A percentile compares a stretch with the other conserved stretches of the same genome.
Evolutionary conservation across 2,113 vertebrate genomes (phyloP).

Genomic region (Lichenostomus cassidix): DNA sequence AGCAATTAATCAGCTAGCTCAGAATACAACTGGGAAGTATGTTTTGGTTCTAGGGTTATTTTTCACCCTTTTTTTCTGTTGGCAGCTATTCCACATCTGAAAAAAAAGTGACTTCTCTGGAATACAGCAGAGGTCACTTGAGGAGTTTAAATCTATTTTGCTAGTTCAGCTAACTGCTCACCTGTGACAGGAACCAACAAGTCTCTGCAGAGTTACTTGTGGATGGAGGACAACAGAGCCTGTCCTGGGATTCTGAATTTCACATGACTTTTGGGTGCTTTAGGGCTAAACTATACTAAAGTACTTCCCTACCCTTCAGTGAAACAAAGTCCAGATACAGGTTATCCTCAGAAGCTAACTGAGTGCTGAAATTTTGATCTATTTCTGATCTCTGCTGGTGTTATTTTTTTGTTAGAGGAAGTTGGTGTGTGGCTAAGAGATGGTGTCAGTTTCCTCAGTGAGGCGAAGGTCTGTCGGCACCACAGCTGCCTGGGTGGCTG

Average conservation of each 20-base stretch:
- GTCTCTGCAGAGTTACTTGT: neutral
- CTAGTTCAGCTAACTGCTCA: neutral
- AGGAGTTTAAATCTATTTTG: neutral
- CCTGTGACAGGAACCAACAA: neutral
- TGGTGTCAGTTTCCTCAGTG: neutral
- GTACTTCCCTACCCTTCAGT: neutral
- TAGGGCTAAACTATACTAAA: neutral
- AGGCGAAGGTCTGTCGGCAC: fast-evolving
- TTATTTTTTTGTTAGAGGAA: neutral
- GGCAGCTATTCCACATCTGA: neutral
- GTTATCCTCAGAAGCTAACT: neutral
- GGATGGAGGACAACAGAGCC: neutral
- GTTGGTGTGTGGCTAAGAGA: neutral
- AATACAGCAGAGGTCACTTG: neutral
- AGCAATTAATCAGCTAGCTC: neutral
- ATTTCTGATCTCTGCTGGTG: neutral
- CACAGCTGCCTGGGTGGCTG: neutral
- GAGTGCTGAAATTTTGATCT: neutral
- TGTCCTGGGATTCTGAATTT: neutral
- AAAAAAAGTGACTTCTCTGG: neutral
- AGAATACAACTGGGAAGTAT: neutral
- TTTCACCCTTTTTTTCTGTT: neutral
- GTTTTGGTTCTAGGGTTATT: neutral
- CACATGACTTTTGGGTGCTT: fast-evolving
- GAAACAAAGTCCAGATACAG: neutral